Evolutionary conservation across 2,113 vertebrate species (phyloP), one percentile per base, ranked within the genome.

Genomic region (Octodon degus): DNA sequence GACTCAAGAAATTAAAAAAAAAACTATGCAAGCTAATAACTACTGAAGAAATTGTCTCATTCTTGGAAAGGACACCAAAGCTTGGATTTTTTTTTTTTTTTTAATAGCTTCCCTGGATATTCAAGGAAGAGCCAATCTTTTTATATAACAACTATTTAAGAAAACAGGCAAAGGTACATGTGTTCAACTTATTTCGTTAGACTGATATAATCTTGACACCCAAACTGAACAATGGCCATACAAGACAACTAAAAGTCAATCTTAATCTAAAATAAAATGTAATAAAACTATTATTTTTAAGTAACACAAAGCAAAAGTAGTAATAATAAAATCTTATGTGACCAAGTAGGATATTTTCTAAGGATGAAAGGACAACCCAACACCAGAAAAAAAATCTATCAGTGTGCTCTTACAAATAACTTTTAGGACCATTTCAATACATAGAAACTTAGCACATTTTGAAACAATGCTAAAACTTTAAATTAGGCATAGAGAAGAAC

Each of bases 341-440:
- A 95, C 20, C 67, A 77, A 82, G 58, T 24, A 90, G 60, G 74
- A 90, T 43, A 90, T 95, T 53, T 82, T 13, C 63, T 37, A 68
- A 82, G 81, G 92, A 70, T 90, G 19, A 95, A 96, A 86, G 30
- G 58, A 90, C 77, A 67, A 34, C 84, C 65, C 60, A 67, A 34
- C 13, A n/a, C 72, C 40, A 95, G 76, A 87, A 86, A 96, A 96
- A 77, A 96, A 77, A 67, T 87, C 50, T 70, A 68, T 53, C 27
- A 83, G n/a, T 40, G 27, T 93, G 60, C 68, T 83, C n/a, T 93
- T 72, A 96, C 50, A 87, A 60, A 40, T 63, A 80, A 63, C 91
- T 40, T 13, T 91, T 84, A 83, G 32, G 43, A 37, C 7, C 32
- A 84, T 91, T 95, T 88, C 4, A 27, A 88, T 67, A 74, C 70